Conservation (phyloP, 2,888 invertebrate species). For the Branchipolynoe longqiensis region DNA sequence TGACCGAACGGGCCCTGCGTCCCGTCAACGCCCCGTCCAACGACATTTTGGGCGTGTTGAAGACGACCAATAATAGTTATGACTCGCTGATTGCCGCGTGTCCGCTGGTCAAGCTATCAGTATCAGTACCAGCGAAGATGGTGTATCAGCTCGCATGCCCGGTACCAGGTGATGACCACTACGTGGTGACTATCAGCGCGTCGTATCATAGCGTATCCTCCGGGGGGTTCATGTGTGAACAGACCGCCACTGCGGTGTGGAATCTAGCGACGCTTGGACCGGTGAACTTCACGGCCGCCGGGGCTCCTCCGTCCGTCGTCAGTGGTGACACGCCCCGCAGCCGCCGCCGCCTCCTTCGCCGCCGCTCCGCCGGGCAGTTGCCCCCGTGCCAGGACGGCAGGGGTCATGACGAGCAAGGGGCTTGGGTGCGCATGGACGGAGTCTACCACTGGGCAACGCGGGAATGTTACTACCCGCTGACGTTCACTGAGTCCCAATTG, state of each 20-base stretch:
- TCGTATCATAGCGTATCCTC: neutral
- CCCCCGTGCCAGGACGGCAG: neutral
- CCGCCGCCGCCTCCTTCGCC: no score
- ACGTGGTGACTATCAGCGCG: neutral
- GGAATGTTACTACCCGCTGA: neutral
- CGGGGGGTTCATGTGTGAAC: neutral
- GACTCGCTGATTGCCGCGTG: no score
- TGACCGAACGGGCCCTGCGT: no score
- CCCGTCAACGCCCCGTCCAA: neutral
- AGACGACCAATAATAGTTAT: neutral
- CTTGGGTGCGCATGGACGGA: neutral
- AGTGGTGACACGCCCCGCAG: no score
- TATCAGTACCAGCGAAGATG: no score
- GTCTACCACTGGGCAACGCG: neutral
- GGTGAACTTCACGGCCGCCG: neutral
- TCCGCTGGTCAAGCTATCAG: no score
- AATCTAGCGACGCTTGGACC: no score
- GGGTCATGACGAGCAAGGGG: neutral
- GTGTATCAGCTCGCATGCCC: no score
- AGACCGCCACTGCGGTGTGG: no score
- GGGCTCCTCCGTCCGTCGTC: neutral
- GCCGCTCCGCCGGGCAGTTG: neutral
- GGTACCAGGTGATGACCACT: no score
- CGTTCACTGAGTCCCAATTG: neutral
- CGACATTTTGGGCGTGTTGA: neutral